Percentiles rank a stretch among this genome's conserved stretches.
These are phyloP conservation scores for Syngnathus scovelli DNA, from an alignment of 2,113 vertebrate genomes.

Conservation along the genomic window DNA sequence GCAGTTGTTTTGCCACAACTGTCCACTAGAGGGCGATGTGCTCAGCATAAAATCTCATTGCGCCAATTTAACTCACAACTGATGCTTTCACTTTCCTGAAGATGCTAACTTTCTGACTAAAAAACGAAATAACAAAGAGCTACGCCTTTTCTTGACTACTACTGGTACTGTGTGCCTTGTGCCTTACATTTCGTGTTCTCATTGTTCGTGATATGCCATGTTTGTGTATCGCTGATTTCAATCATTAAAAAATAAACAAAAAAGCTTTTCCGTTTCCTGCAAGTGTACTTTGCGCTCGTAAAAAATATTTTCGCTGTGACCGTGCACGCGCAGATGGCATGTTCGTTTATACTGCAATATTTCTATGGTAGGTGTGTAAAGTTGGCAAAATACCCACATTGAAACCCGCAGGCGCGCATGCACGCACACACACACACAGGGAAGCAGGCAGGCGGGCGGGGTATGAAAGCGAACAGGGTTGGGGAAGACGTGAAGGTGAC, in stretches of 20 bases:
- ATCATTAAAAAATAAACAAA: no score
- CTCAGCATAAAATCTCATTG: background rate
- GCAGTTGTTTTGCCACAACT: background rate
- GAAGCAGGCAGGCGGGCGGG: background rate
- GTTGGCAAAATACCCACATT: background rate
- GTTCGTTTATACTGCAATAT: background rate
- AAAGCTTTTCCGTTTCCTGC: background rate
- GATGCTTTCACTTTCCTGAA: no score
- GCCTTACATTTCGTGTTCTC: no score
- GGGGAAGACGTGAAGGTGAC: no score
- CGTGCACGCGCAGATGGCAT: background rate
- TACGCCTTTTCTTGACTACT: no score
- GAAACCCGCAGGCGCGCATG: background rate
- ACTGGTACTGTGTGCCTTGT: no score
- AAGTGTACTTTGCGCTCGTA: background rate
- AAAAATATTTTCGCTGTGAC: background rate
- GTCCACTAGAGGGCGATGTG: slow-evolving; percentile 44
- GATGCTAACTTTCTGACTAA: no score
- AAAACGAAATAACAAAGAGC: no score
- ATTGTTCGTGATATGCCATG: no score
- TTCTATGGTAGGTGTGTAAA: slow-evolving; percentile 1
- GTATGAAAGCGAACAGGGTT: no score
- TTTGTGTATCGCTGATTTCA: no score
- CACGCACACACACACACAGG: slow-evolving; percentile 1
- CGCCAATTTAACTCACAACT: no score